Conservation (phyloP, 2,888 invertebrate genomes). For the Melanophora roralis region DNA sequence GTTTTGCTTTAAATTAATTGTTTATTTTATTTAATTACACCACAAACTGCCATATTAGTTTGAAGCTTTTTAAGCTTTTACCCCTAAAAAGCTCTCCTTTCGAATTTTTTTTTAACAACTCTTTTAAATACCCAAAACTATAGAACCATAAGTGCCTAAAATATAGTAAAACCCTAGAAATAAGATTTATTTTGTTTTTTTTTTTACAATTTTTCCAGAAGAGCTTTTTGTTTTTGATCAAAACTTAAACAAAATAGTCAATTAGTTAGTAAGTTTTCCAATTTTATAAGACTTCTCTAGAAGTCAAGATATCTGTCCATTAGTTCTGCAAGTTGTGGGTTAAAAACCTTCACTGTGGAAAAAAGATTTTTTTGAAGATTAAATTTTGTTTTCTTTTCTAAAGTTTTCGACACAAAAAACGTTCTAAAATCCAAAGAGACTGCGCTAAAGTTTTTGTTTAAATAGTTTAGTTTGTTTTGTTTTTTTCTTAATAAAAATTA, state of each 20-base stretch:
- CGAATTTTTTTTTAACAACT: constrained; percentile 1
- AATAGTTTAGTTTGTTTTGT: constrained; percentile 17
- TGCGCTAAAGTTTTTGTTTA: constrained; percentile 47
- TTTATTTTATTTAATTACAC: constrained; percentile 10
- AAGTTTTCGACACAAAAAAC: too few species aligned
- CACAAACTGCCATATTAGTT: constrained; percentile 54
- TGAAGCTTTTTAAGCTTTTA: constrained; percentile 52
- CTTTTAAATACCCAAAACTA: constrained; percentile 27
- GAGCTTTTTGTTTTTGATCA: constrained; percentile 29
- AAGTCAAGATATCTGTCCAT: not conserved
- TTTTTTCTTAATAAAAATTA: constrained; percentile 7
- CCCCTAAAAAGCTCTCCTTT: constrained; percentile 3
- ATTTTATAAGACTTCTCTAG: not conserved
- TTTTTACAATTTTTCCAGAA: constrained; percentile 14
- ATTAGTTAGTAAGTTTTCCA: constrained; percentile 45
- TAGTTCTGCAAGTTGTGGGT: not conserved
- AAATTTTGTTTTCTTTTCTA: not conserved
- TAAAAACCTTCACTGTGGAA: not conserved
- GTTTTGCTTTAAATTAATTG: constrained; percentile 8
- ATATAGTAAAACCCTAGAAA: constrained; percentile 35
- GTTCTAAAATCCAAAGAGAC: constrained; percentile 63
- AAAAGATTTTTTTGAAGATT: not conserved
- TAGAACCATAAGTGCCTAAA: constrained; percentile 60
- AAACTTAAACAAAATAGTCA: constrained; percentile 45
- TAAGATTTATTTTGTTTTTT: constrained; percentile 7